Evolutionary conservation across 2,888 invertebrate genomes (phyloP), one percentile per base, ranked within the genome.

Genomic region (Tryphoninae sp.): DNA sequence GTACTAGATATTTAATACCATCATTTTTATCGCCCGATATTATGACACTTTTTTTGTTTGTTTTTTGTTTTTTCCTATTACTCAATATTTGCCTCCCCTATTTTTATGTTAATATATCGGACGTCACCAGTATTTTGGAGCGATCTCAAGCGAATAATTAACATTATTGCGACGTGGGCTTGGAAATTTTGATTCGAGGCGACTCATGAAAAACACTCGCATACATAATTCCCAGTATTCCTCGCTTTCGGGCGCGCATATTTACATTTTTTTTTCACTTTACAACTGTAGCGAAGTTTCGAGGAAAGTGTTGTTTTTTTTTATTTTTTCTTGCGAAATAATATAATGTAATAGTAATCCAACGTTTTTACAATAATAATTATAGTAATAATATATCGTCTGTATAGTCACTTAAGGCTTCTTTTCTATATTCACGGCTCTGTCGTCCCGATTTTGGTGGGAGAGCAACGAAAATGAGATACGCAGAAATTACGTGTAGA

Each of bases 11-110:
- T 87, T 87, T 64, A 84, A 78, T 68, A 84, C 84, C 6, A 84
- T 86, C 83, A 80, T 72, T 86, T 87, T 86, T 86, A 86, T 85
- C 79, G 83, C 49, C 83, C 73, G 64, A 78, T 65, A 85, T 86
- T 86, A 83, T 84, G 83, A 84, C 84, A 65, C 84, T 84, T 86
- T 86, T 42, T 86, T 68, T 74, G 85, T 86, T 86, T 19, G 0
- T 19, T 19, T 19, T 87, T 80, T 86, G 58, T 33, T 55, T 74
- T 67, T 62, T 73, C 67, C 22, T 42, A 67, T 45, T 33, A 16
- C 26, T 19, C 7, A 22, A 62, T 51, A 13, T 40, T 61, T 68
- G 61, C 72, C 51, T 42, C 42, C 33, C 13, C 51, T 42, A 7
- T 69, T 69, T 69, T 73, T 74, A 65, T 69, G 55, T 49, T 67